A percentile compares a stretch with the other conserved stretches of the same genome.
Evolutionary conservation across 2,888 invertebrate species (phyloP).

Genomic region (Odontothrips loti): DNA sequence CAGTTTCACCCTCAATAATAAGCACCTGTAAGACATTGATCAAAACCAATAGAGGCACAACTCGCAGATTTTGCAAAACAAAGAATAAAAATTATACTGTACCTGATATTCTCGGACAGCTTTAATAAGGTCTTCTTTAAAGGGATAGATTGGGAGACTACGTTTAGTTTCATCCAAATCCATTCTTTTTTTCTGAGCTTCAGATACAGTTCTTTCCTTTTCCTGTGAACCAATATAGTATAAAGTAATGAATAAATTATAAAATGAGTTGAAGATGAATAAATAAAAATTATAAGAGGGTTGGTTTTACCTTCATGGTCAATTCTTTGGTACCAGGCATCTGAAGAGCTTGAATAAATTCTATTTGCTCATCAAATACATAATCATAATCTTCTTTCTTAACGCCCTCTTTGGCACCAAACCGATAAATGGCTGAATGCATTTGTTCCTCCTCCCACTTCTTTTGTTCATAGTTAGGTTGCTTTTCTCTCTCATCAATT

Average conservation of each 20-base stretch:
- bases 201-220: slow-evolving; percentile 60
- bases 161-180: slow-evolving; percentile 86
- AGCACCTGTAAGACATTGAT: slow-evolving; percentile 55
- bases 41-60: background rate
- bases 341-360: slow-evolving; percentile 88
- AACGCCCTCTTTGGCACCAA: slow-evolving; percentile 68
- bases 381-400: slow-evolving; percentile 86
- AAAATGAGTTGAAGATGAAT: background rate
- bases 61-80: background rate
- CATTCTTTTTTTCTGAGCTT: slow-evolving; percentile 66
- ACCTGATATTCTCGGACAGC: slow-evolving; percentile 86
- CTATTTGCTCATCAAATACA: slow-evolving; percentile 92
- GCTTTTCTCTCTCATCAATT: slow-evolving; percentile 78
- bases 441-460: slow-evolving; percentile 99
- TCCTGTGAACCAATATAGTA: slow-evolving; percentile 38
- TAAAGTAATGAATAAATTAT: slow-evolving; percentile 22
- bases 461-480: slow-evolving; percentile 77
- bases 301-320: slow-evolving; percentile 36
- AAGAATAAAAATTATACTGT: slow-evolving; percentile 43
- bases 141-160: slow-evolving; percentile 91
- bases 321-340: slow-evolving; percentile 65
- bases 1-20: slow-evolving; percentile 97
- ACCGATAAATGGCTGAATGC: slow-evolving; percentile 83
- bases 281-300: background rate
- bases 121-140: slow-evolving; percentile 78